Percentiles rank a stretch among this genome's conserved stretches.
Conservation (phyloP, 2,888 invertebrate genomes). For the Bhutanitis thaidina region DNA sequence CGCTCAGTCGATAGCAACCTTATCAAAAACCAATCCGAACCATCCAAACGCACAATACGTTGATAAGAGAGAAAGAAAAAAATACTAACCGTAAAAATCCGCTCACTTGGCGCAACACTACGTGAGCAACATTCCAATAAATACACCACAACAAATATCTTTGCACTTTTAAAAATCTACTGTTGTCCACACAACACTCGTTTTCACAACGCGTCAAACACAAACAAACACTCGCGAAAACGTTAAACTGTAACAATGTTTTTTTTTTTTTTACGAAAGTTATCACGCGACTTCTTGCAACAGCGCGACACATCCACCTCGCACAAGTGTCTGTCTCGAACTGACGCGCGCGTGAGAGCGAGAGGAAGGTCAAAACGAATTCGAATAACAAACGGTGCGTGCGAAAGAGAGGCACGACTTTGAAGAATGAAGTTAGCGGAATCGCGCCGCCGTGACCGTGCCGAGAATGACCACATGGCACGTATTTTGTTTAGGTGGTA, state of each 20-base stretch:
- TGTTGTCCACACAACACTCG: constrained; percentile 37
- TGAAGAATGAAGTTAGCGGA: constrained; percentile 57
- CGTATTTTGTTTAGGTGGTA: constrained; percentile 53
- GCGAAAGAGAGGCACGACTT: constrained; percentile 42
- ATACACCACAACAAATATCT: constrained; percentile 34
- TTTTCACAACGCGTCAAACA: constrained; percentile 44
- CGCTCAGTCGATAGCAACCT: constrained; percentile 9
- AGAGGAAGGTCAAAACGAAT: constrained; percentile 51
- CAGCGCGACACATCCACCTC: constrained; percentile 35
- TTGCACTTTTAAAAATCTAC: constrained; percentile 31
- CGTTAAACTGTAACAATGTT: constrained; percentile 49
- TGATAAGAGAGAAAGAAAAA: constrained; percentile 55
- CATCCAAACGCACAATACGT: constrained; percentile 31
- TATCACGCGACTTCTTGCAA: constrained; percentile 41
- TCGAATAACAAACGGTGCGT: constrained; percentile 38
- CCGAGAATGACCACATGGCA: constrained; percentile 74
- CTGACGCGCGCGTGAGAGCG: constrained; percentile 52
- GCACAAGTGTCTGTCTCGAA: constrained; percentile 39
- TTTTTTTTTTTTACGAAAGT: constrained; percentile 63
- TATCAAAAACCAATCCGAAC: constrained; percentile 40
- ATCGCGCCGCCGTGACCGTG: constrained; percentile 45
- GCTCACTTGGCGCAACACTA: constrained; percentile 47
- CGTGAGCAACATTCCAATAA: constrained; percentile 65
- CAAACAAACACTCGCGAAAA: constrained; percentile 45
- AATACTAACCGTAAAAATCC: constrained; percentile 55